A percentile compares a stretch with the other conserved stretches of the same genome.
Conservation (phyloP, 1,140 invertebrate genomes). For the Leucophenga varia region DNA sequence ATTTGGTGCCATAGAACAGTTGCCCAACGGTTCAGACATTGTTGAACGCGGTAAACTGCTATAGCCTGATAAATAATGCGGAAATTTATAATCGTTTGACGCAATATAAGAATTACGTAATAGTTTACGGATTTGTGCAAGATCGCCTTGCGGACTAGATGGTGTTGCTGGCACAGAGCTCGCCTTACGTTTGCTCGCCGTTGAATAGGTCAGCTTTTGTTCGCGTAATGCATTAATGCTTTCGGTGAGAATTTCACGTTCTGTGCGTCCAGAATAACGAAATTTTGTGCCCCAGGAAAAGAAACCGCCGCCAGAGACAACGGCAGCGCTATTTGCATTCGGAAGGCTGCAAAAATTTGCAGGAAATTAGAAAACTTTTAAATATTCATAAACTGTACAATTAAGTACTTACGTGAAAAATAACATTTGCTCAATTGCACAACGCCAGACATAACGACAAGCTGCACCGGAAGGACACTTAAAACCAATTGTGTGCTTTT, state of each 20-base stretch:
- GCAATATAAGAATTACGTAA: constrained; percentile 2
- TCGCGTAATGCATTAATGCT: constrained; percentile 48
- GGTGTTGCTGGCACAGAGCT: constrained; percentile 82
- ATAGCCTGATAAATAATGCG: constrained; percentile 63
- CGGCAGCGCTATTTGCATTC: constrained; percentile 80
- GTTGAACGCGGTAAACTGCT: constrained; percentile 80
- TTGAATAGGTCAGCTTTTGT: constrained; percentile 62
- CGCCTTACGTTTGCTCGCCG: constrained; percentile 71
- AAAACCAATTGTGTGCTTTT: constrained; percentile 94
- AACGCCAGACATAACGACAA: constrained; percentile 93
- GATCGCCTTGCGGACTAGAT: constrained; percentile 66
- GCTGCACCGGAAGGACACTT: constrained; percentile 88
- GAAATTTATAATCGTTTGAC: constrained; percentile 2
- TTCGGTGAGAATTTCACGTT: constrained; percentile 82
- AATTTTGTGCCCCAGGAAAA: constrained; percentile 95
- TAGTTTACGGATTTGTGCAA: constrained; percentile 50
- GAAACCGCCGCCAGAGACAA: constrained; percentile 89
- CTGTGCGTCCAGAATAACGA: constrained; percentile 84
- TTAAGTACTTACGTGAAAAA: constrained; percentile 89
- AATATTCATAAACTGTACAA: neutral
- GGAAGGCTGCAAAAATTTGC: constrained; percentile 66
- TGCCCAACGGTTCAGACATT: constrained; percentile 68
- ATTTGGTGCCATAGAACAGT: constrained; percentile 55
- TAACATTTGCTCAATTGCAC: constrained; percentile 94
- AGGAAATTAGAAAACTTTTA: neutral